These are phyloP conservation scores for Tragulus kanchil DNA, from an alignment of 2,113 vertebrate genomes.

Conservation along the genomic window DNA sequence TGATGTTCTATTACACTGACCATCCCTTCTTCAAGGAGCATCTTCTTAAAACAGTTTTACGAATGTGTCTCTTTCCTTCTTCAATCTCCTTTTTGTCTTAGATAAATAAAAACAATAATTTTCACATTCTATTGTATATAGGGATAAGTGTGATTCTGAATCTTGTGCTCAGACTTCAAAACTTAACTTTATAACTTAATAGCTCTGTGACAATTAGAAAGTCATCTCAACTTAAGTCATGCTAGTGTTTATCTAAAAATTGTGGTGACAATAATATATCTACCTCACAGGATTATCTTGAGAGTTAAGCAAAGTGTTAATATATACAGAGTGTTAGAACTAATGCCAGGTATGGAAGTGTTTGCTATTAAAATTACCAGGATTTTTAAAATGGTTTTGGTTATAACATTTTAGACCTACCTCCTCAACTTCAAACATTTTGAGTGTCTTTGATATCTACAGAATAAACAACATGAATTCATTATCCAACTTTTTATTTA, in stretches of 20 bases:
- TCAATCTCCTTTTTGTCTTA: neutral
- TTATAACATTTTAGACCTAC: neutral
- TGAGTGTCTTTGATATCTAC: neutral
- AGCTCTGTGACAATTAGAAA: neutral
- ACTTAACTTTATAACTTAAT: neutral
- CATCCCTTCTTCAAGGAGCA: neutral
- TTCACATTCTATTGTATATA: neutral
- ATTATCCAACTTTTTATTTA: neutral
- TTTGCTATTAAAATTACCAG: neutral
- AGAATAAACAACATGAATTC: neutral
- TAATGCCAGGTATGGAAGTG: neutral
- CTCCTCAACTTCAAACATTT: neutral
- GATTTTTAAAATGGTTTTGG: neutral
- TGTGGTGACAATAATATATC: neutral
- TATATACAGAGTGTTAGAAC: neutral
- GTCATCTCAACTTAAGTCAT: neutral
- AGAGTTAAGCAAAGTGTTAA: neutral
- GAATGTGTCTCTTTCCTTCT: neutral
- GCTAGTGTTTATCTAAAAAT: neutral
- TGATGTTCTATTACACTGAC: neutral
- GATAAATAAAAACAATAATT: neutral
- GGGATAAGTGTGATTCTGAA: neutral
- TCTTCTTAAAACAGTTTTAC: neutral
- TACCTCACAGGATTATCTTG: neutral
- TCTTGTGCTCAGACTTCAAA: neutral